Percentiles rank a stretch among this genome's conserved stretches.
These are phyloP conservation scores for Eudemis profundana DNA, from an alignment of 2,888 invertebrate species.

Conservation along the genomic window DNA sequence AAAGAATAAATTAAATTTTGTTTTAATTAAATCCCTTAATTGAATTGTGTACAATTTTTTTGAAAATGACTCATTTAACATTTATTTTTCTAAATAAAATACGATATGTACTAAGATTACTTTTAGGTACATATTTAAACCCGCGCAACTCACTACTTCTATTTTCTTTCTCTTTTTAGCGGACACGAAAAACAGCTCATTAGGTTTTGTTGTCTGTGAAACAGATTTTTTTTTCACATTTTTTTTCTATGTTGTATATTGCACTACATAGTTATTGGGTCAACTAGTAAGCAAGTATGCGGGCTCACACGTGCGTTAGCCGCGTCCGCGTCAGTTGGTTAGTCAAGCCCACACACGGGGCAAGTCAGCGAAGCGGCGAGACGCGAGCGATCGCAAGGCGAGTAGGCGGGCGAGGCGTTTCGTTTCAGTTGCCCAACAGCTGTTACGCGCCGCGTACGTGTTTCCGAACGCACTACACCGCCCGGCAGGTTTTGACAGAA, in stretches of 20 bases:
- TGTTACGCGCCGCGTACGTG: constrained; percentile 65
- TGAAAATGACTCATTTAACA: too few relatives aligned
- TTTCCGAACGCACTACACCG: constrained; percentile 64
- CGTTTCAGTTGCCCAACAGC: constrained; percentile 70
- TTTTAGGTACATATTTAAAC: too few relatives aligned
- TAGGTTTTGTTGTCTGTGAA: too few relatives aligned
- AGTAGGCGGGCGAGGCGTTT: constrained; percentile 8
- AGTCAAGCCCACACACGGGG: constrained; percentile 44
- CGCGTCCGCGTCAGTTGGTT: constrained; percentile 41
- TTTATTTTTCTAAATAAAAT: too few relatives aligned
- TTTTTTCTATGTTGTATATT: not conserved
- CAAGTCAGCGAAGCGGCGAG: constrained; percentile 56
- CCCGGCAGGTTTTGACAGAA: constrained; percentile 58
- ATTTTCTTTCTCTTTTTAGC: too few relatives aligned
- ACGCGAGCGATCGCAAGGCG: constrained; percentile 43
- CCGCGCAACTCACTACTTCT: too few relatives aligned
- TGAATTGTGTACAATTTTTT: too few relatives aligned
- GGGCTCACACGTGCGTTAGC: constrained; percentile 33
- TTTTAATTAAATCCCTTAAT: too few relatives aligned
- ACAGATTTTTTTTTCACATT: too few relatives aligned
- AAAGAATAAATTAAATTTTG: too few relatives aligned
- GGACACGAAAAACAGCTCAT: too few relatives aligned
- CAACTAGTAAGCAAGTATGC: constrained; percentile 34
- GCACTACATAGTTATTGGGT: constrained; percentile 23
- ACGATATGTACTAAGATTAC: too few relatives aligned